Conservation (phyloP, 2,113 vertebrate species). For the Asarcornis scutulata region DNA sequence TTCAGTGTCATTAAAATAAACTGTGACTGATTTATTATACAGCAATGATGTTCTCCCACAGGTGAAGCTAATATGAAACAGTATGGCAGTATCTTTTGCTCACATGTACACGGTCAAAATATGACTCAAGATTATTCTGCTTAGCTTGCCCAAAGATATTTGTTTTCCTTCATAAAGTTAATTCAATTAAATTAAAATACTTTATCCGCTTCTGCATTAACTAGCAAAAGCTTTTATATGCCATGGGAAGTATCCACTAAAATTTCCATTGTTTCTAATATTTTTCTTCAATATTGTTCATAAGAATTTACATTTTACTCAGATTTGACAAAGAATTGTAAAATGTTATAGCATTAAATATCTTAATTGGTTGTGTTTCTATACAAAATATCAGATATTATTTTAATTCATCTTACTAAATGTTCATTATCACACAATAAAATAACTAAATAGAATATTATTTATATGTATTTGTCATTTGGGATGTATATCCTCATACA, state of each 20-base stretch:
- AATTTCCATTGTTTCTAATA: constrained; percentile 36
- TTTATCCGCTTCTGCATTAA: neutral
- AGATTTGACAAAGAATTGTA: neutral
- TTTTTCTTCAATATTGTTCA: neutral
- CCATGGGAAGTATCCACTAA: neutral
- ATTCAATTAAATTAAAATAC: neutral
- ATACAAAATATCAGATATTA: constrained; percentile 1
- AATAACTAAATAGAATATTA: constrained; percentile 1
- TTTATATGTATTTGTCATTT: constrained; percentile 33
- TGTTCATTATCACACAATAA: constrained; percentile 16
- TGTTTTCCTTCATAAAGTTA: neutral
- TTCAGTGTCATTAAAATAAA: neutral
- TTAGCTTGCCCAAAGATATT: neutral
- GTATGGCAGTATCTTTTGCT: neutral
- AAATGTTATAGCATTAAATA: neutral
- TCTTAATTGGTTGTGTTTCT: neutral
- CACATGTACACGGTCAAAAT: neutral
- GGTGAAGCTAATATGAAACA: neutral
- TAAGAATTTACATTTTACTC: neutral
- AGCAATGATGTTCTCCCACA: neutral
- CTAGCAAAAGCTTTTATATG: constrained; percentile 9
- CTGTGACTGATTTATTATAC: neutral
- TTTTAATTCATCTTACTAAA: constrained; percentile 23
- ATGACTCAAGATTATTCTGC: neutral
- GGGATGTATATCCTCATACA: neutral